Evolutionary conservation across 2,113 vertebrate genomes (phyloP).

Genomic region (Chloebia gouldiae): DNA sequence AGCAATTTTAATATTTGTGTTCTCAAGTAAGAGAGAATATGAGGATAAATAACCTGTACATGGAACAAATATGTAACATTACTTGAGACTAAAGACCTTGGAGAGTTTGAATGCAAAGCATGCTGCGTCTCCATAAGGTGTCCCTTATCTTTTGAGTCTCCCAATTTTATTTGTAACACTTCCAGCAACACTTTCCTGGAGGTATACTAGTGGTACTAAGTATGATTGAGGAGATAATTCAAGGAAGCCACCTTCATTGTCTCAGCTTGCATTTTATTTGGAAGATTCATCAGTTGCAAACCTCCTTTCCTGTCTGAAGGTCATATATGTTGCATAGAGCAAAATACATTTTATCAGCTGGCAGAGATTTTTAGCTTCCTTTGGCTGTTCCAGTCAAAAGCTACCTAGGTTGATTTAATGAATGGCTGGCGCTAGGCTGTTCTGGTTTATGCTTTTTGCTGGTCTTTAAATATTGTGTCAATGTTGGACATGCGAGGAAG

Average conservation of each 20-base stretch:
- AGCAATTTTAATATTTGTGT: background rate
- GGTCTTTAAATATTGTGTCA: background rate
- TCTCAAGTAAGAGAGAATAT: background rate
- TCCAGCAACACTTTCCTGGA: background rate
- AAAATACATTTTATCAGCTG: background rate
- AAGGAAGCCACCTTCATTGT: background rate
- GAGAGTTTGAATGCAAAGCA: background rate
- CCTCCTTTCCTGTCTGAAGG: background rate
- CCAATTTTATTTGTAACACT: background rate
- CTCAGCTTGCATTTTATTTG: background rate
- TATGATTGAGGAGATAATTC: background rate
- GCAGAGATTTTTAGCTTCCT: background rate
- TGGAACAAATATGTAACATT: background rate
- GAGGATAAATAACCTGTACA: background rate
- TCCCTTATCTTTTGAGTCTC: background rate
- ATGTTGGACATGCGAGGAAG: background rate
- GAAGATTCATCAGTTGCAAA: background rate
- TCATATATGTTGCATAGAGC: background rate
- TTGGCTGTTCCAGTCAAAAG: background rate
- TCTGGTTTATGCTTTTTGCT: background rate
- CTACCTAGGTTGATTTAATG: background rate
- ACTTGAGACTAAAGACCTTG: background rate
- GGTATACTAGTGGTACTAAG: background rate
- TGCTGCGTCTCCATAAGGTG: background rate
- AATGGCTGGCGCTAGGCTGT: background rate